Evolutionary conservation across 2,113 vertebrate species (phyloP).

Genomic region (Xenopus borealis): DNA sequence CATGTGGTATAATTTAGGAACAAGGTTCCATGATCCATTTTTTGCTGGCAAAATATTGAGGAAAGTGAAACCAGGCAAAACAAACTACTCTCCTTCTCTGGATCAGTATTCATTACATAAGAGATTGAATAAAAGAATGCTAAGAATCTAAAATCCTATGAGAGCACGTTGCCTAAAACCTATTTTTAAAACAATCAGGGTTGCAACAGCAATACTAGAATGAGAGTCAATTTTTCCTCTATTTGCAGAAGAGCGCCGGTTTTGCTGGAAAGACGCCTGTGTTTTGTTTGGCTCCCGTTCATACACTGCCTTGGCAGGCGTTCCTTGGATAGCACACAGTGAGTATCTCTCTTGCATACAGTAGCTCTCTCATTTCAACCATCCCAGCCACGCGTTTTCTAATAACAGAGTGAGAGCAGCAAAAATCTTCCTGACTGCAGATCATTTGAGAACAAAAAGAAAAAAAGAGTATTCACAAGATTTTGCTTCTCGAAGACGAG

Average conservation of each 20-base stretch:
- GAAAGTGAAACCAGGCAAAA: constrained; percentile 47
- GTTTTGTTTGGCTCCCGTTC: constrained; percentile 95
- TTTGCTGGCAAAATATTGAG: constrained; percentile 3
- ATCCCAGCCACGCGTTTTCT: constrained; percentile 72
- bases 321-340: constrained; percentile 82
- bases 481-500: constrained; percentile 48
- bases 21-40: constrained; percentile 9
- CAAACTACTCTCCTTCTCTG: constrained; percentile 52
- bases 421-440: constrained; percentile 56
- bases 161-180: constrained; percentile 58
- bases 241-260: constrained; percentile 85
- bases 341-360: constrained; percentile 71
- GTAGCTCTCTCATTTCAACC: constrained; percentile 75
- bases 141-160: constrained; percentile 58
- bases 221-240: constrained; percentile 81
- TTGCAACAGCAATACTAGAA: constrained; percentile 74
- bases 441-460: constrained; percentile 46
- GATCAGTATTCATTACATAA: constrained; percentile 61
- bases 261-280: constrained; percentile 82
- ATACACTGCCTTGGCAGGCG: constrained; percentile 84
- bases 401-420: constrained; percentile 65
- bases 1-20: constrained; percentile 24
- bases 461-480: not conserved
- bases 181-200: constrained; percentile 79
- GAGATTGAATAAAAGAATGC: constrained; percentile 61